Percentiles rank a stretch among this genome's conserved stretches.
These are phyloP conservation scores for Dermatophagoides farinae DNA, from an alignment of 1,140 invertebrate species.

Conservation along the genomic window DNA sequence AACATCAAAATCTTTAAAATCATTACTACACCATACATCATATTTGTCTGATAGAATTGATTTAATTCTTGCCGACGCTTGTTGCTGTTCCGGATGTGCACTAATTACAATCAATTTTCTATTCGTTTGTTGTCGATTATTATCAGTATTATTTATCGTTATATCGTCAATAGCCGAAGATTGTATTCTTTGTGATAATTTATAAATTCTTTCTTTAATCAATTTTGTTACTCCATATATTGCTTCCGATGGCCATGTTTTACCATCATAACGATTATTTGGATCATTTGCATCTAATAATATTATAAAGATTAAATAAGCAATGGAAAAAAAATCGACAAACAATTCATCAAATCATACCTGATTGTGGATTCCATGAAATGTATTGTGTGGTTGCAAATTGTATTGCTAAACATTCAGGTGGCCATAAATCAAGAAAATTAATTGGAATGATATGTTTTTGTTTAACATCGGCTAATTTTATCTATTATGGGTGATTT, in stretches of 20 bases:
- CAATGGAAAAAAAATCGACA: not conserved
- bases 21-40: constrained; percentile 25
- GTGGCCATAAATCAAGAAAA: constrained; percentile 28
- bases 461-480: constrained; percentile 29
- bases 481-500: no score
- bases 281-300: not conserved
- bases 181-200: not conserved
- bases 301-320: not conserved
- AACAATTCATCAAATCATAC: constrained; percentile 12
- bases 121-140: not conserved
- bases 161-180: no score
- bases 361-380: constrained; percentile 16
- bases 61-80: constrained; percentile 19
- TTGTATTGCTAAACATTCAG: constrained; percentile 30
- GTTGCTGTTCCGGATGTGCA: constrained; percentile 19
- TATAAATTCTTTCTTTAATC: not conserved
- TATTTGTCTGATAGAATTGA: constrained; percentile 20
- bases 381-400: constrained; percentile 28
- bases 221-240: not conserved
- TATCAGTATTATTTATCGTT: not conserved
- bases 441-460: constrained; percentile 30
- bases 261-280: not conserved
- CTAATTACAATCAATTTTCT: constrained; percentile 19
- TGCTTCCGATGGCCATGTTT: not conserved
- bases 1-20: constrained; percentile 15